Base-by-base conservation (phyloP, 1,140 invertebrate genomes). In the Piezodorus guildinii region DNA sequence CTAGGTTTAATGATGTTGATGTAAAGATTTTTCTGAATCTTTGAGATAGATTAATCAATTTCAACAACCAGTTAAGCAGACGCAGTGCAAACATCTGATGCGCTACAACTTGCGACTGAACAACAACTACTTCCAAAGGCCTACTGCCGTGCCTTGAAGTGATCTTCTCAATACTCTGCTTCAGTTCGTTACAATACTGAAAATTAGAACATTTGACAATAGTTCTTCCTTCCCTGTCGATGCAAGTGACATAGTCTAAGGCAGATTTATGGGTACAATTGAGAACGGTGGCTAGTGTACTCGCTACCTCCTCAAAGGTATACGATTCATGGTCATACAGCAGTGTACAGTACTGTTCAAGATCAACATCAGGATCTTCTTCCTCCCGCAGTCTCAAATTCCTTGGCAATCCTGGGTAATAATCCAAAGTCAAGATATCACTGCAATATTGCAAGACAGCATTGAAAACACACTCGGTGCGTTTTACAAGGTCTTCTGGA, bases 261-360 rank as follows among this genome's bases (percentile, higher is more conserved):
- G 93, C 92, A 68, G 90, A 87, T 69, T 87, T 86, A 66, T 93
- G 85, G 23, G 80, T 80, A 72, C 91, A 95, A 69, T 91, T 88
- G 62, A 95, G 85, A 25, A 94, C 88, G 59, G 88, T 81, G 14
- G 80, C 84, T 54, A 98, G 75, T 0, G 91, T 93, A 46, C 77
- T 84, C 65, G 97, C 97, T 3, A 98, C 94, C 79, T 94, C 90
- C 73, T 97, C 94, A 74, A 96, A 98, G 0, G 94, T 97, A 72
- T 98, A 94, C 5, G 88, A 87, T 76, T 98, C 95, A 73, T 98
- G 94, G 73, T 98, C 98, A 73, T 94, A 98, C 0, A 98, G 78
- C 62, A 97, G 89, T 0, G 92, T 95, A 73, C 89, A 90, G 76
- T 87, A 96, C 17, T 79, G 81, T 65, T 88, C 84, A 27, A 78